phyloP scores from a whole-genome alignment of 1,140 invertebrate genomes.

The Trypoxylus dichotomus region DNA sequence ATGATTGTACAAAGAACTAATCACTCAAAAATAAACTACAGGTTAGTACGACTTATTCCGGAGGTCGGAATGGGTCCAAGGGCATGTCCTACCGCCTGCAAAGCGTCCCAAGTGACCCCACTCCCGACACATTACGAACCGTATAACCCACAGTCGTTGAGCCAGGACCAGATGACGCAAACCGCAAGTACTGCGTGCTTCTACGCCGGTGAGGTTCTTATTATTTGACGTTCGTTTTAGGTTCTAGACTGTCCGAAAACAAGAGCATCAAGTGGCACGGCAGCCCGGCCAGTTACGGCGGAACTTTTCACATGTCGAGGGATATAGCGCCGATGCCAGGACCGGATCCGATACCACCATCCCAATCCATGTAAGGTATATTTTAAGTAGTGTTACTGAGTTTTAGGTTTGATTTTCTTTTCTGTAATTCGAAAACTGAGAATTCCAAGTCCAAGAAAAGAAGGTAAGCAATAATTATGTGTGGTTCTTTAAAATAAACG shows the following conservation, averaged over 20 bases:
- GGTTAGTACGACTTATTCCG: not conserved
- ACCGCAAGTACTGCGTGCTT: not conserved
- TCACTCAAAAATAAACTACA: not conserved
- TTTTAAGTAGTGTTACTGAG: not conserved
- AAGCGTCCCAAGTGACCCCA: not conserved
- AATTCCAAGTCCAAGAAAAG: too few species aligned
- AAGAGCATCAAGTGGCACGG: not conserved
- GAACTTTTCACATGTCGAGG: constrained; percentile 31
- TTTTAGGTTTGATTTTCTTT: too few species aligned
- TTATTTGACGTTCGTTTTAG: constrained; percentile 7
- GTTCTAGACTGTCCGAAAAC: not conserved
- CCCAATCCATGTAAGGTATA: not conserved
- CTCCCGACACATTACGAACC: not conserved
- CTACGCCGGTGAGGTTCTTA: not conserved
- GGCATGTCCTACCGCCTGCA: not conserved
- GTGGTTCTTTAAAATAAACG: too few species aligned
- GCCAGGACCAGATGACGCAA: too few species aligned
- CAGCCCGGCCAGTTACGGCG: not conserved
- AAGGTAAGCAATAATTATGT: too few species aligned
- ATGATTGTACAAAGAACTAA: not conserved
- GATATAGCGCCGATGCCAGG: not conserved
- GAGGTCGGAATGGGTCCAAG: not conserved
- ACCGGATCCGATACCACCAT: not conserved
- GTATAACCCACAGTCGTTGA: too few species aligned
- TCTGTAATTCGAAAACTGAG: too few species aligned